phyloP scores from a whole-genome alignment of 2,888 invertebrate genomes.

The Acleris emargana region DNA sequence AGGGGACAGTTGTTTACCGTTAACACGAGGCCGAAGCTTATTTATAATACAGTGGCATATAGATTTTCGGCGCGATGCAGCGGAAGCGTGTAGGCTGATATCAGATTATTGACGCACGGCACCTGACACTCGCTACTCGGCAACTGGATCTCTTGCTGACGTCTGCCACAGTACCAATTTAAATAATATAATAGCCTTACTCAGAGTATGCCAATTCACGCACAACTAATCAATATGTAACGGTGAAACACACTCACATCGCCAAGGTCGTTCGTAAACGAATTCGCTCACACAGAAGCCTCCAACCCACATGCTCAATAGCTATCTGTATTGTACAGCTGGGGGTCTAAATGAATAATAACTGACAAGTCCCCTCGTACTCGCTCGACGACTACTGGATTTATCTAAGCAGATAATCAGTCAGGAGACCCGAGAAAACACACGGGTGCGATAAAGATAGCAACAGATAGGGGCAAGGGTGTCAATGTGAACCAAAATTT shows the following conservation, averaged over 20 bases:
- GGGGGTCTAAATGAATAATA: constrained; percentile 65
- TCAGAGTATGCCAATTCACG: constrained; percentile 2
- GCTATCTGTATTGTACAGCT: constrained; percentile 33
- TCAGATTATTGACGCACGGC: constrained; percentile 29
- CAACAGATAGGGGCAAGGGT: constrained; percentile 41
- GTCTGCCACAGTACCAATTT: constrained; percentile 13
- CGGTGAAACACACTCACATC: constrained; percentile 27
- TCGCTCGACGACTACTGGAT: constrained; percentile 56
- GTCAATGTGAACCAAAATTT: constrained; percentile 20
- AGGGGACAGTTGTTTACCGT: constrained; percentile 31
- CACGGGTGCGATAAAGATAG: constrained; percentile 52
- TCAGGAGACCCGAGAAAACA: constrained; percentile 48
- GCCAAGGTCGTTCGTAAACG: constrained; percentile 30
- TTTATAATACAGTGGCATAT: constrained; percentile 22
- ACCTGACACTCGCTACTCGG: constrained; percentile 21
- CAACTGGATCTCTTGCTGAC: constrained; percentile 22
- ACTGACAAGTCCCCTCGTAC: constrained; percentile 58
- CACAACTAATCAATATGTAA: constrained; percentile 29
- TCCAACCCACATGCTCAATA: constrained; percentile 26
- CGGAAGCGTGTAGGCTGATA: constrained; percentile 34
- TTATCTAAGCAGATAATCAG: constrained; percentile 69
- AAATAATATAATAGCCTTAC: constrained; percentile 18
- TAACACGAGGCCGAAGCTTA: constrained; percentile 29
- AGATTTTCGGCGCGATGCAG: constrained; percentile 26
- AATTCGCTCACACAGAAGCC: constrained; percentile 32